phyloP scores from a whole-genome alignment of 37 sponge, comb jelly and placozoan species.

The Axinella damicornis region DNA sequence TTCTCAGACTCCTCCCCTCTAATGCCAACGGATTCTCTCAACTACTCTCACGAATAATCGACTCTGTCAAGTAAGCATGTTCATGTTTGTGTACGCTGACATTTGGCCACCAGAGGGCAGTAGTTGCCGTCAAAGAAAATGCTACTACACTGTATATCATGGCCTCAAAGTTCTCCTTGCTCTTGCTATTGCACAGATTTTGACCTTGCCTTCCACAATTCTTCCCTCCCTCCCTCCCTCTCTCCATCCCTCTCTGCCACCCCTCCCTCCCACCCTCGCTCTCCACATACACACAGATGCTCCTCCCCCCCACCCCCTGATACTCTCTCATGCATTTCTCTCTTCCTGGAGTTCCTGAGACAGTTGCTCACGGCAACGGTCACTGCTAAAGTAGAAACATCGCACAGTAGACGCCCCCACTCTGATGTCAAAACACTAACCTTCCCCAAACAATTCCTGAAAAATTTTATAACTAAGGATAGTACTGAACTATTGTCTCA shows the following conservation, averaged over 20 bases:
- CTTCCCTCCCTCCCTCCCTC: not conserved
- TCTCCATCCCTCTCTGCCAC: not conserved
- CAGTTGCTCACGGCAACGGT: slow-evolving; percentile 13
- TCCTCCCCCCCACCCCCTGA: slow-evolving; percentile 24
- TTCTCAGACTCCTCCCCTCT: slow-evolving; percentile 45
- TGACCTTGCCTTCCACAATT: too few relatives aligned
- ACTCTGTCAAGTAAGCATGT: slow-evolving; percentile 36
- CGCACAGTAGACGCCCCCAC: too few relatives aligned
- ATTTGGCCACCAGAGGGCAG: too few relatives aligned
- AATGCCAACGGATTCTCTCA: slow-evolving; percentile 39
- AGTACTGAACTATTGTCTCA: slow-evolving; percentile 16
- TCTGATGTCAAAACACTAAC: not conserved
- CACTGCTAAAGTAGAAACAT: too few relatives aligned
- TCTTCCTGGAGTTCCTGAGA: slow-evolving; percentile 53
- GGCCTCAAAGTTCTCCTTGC: too few relatives aligned
- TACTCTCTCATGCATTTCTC: slow-evolving; percentile 41
- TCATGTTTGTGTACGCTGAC: too few relatives aligned
- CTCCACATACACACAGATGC: slow-evolving; percentile 16
- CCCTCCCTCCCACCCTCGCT: not conserved
- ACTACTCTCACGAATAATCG: slow-evolving; percentile 52
- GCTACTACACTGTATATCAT: too few relatives aligned
- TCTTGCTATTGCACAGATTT: too few relatives aligned
- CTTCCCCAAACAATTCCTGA: slow-evolving; percentile 38
- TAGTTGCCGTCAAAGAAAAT: too few relatives aligned
- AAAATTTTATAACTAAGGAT: slow-evolving; percentile 16